Evolutionary conservation across 2,888 invertebrate genomes (phyloP), one percentile per base, ranked within the genome.

Genomic region (Arrhopalites spinosus): DNA sequence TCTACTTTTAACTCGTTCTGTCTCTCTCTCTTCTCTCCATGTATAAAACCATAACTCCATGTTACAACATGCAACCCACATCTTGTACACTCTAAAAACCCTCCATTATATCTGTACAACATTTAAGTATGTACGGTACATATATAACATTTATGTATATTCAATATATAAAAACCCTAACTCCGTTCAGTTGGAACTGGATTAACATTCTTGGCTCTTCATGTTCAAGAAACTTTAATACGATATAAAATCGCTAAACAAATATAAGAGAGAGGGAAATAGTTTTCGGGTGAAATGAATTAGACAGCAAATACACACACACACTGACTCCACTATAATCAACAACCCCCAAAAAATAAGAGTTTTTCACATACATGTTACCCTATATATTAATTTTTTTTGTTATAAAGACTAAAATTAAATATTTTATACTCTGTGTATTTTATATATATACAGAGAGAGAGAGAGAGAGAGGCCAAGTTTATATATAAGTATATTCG

Each of bases 271-370:
- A 64, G 30, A 64, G 64, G 29, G 64, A n/a, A 30, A 64, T 30
- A 64, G 29, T 56, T 75, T 61, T 75, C 77, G 43, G 73, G 73
- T 5, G 15, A 50, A 50, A 13, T n/a, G 50, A 50, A 50, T 50
- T 50, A 50, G 50, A 50, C 50, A n/a, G n/a, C 15, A 50, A 2
- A 50, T 50, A 15, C n/a, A 17, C 7, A 17, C 15, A 17, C 7
- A 17, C 8, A 50, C 50, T n/a, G 3, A 5, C 36, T 36, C 3
- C 36, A 36, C 36, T 36, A 36, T 36, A 36, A 36, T 36, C 36
- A 36, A 36, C 5, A 7, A 36, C 36, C 5, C 11, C 36, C 36
- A 36, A 36, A 36, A 36, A 36, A 36, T 7, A 11, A 36, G 36
- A 7, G 3, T 36, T 36, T 3, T 36, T 3, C 11, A 36, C 36